Evolutionary conservation across 2,113 vertebrate genomes (phyloP).

Genomic region (Hemibagrus wyckioides): DNA sequence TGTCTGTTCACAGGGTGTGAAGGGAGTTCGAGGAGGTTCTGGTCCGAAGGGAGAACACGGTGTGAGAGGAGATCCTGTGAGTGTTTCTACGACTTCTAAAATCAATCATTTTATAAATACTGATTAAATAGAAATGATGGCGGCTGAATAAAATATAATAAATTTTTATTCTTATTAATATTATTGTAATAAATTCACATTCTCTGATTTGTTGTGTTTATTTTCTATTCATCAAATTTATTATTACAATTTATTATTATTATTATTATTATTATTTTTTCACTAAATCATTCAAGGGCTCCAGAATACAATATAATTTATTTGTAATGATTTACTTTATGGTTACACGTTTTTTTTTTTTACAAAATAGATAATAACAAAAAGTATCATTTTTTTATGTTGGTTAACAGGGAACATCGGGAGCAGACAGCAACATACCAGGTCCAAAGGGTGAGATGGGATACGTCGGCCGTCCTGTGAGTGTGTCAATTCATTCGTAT

Average conservation of each 20-base stretch:
- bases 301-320: neutral
- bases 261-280: neutral
- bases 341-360: neutral
- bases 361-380: neutral
- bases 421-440: neutral
- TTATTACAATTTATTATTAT: neutral
- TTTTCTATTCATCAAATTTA: neutral
- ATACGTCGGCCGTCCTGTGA: slow-evolving; percentile 34
- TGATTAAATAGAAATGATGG: neutral
- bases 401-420: slow-evolving; percentile 42
- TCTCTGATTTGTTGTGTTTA: neutral
- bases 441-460: slow-evolving; percentile 44
- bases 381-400: neutral
- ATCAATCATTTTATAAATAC: neutral
- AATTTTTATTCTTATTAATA: neutral
- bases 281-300: neutral
- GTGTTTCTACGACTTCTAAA: neutral
- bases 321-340: neutral
- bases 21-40: slow-evolving; percentile 39
- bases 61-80: slow-evolving; percentile 49
- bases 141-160: neutral
- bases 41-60: slow-evolving; percentile 40
- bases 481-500: neutral
- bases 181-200: neutral
- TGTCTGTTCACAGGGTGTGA: slow-evolving; percentile 40